Conservation (phyloP, 2,113 vertebrate species). For the Notechis scutatus region DNA sequence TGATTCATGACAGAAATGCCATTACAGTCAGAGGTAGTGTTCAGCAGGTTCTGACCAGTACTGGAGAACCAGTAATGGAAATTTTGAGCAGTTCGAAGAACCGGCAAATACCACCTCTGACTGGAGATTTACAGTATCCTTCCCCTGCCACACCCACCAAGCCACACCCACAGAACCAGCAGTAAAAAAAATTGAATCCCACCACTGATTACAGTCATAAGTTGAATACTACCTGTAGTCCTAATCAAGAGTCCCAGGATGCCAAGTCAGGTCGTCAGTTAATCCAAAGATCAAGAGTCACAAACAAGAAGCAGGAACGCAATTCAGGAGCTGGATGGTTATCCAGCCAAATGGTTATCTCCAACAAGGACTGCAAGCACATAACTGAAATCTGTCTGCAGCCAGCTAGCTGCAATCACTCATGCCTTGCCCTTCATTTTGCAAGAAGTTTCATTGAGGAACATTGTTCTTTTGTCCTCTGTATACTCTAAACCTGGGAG, state of each 20-base stretch:
- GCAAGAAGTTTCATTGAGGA: no score
- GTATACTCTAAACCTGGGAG: no score
- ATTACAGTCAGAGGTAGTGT: background rate
- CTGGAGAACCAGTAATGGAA: no score
- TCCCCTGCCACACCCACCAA: no score
- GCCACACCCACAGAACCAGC: no score
- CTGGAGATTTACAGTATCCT: no score
- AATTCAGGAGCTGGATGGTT: background rate
- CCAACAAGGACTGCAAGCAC: background rate
- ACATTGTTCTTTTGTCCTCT: no score
- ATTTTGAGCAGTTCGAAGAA: no score
- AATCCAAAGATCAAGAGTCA: background rate
- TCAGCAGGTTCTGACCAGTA: no score
- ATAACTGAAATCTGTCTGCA: background rate
- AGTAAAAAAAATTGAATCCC: no score
- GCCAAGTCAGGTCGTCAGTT: background rate
- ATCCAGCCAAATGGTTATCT: background rate
- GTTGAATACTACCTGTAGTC: background rate
- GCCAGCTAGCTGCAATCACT: background rate
- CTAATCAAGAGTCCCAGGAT: background rate
- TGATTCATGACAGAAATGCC: background rate
- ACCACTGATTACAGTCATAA: background rate
- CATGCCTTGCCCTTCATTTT: no score
- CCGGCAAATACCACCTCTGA: no score
- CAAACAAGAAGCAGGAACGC: background rate